These are phyloP conservation scores for Ancistrus triradiatus DNA, from an alignment of 2,113 vertebrate genomes.

Conservation along the genomic window DNA sequence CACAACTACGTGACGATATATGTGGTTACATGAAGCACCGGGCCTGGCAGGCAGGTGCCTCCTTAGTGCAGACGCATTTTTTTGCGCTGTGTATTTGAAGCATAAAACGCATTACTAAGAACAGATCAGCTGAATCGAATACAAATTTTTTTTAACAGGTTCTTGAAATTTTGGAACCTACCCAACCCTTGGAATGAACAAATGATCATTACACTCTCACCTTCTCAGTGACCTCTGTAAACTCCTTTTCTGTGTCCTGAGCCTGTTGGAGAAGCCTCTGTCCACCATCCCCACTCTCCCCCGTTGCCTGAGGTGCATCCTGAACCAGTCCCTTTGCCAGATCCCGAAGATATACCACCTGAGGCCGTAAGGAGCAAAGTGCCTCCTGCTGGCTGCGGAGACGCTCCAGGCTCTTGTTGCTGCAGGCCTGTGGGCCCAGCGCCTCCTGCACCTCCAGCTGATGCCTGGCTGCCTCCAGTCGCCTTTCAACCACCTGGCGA, in stretches of 20 bases:
- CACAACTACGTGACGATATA: too few relatives aligned
- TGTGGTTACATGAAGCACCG: too few relatives aligned
- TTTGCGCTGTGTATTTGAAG: too few relatives aligned
- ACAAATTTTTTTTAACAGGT: too few relatives aligned
- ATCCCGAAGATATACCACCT: conserved; percentile 88
- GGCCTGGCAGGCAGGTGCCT: too few relatives aligned
- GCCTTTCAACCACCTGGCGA: conserved; percentile 85
- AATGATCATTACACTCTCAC: conserved; percentile 54
- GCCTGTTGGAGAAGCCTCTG: conserved; percentile 76
- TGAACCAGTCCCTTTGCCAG: conserved; percentile 84
- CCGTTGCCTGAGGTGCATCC: conserved; percentile 76
- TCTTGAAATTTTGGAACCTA: too few relatives aligned
- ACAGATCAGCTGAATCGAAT: too few relatives aligned
- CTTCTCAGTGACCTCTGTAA: conserved; percentile 74
- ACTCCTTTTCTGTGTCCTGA: conserved; percentile 75
- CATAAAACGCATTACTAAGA: too few relatives aligned
- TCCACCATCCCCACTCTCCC: conserved; percentile 69
- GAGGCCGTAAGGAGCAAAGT: conserved; percentile 79
- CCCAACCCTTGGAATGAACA: too few relatives aligned
- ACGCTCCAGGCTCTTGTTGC: conserved; percentile 92
- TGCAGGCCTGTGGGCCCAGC: conserved; percentile 89
- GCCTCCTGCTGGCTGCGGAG: conserved; percentile 84
- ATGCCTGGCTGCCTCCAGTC: conserved; percentile 87
- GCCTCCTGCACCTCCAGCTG: conserved; percentile 94
- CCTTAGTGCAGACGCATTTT: too few relatives aligned